Base-by-base conservation (phyloP, 2,888 invertebrate genomes). In the Formica aserva region DNA sequence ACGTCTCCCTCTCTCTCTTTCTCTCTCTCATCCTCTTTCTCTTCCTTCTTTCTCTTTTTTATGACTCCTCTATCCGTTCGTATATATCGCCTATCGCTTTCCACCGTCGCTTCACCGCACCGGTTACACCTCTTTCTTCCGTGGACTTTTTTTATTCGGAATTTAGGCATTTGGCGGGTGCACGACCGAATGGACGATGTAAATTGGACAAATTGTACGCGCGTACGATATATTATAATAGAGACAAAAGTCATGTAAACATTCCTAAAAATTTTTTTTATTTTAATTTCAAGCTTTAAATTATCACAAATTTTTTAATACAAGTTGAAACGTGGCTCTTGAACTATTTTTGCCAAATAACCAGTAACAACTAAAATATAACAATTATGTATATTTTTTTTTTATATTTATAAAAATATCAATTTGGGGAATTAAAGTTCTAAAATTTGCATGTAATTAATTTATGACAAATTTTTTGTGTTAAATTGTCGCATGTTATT, bases 1-100 rank as follows among this genome's bases (percentile, higher is more conserved):
- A 86, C 85, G 85, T 86, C 77, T 83, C 82, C 83, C 86, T 90
- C 86, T 84, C 84, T 88, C 82, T 76, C 83, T 85, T 67, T 84
- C 72, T 78, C 80, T 45, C 69, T 81, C 55, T 78, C 80, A 26
- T 72, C 65, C 82, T 78, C 22, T 84, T 82, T 48, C 75, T 83
- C 66, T 60, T 76, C 72, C 41, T 32, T 81, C 74, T 84, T 67
- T 82, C 52, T 72, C 63, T 60, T 65, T 82, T 71, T 71, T 72
- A 69, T 55, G 55, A 26, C 38, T 11, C 63, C 76, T 71, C 22
- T 74, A 72, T 76, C 60, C 48, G 38, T 77, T 65, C 60, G 52
- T 65, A 26, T 26, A 29, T 71, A 60, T 75, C 60, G 55, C 81
- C 82, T 72, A 67, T 41, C 22, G 45, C 63, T 48, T 57, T 52